phyloP scores from a whole-genome alignment of 2,113 vertebrate genomes.

The Cololabis saira region DNA sequence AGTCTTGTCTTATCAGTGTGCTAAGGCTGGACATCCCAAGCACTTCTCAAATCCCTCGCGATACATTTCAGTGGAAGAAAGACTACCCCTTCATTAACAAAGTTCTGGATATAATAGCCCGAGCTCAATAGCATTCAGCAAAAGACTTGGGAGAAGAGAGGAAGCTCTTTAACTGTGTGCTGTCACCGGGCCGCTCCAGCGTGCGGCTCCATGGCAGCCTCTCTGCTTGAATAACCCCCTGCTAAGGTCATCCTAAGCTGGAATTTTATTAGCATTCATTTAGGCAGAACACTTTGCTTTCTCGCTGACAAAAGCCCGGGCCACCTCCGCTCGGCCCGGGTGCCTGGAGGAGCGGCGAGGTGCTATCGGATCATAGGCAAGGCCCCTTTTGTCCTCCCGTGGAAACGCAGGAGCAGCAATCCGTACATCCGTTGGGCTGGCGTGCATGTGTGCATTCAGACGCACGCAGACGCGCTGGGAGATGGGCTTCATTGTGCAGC shows the following conservation, averaged over 20 bases:
- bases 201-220: slow-evolving; percentile 33
- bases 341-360: slow-evolving; percentile 16
- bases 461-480: slow-evolving; percentile 57
- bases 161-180: slow-evolving; percentile 54
- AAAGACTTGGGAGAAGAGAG: slow-evolving; percentile 48
- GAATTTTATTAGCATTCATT: slow-evolving; percentile 71
- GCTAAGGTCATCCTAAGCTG: slow-evolving; percentile 53
- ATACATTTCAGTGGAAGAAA: slow-evolving; percentile 20
- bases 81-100: slow-evolving; percentile 4
- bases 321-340: slow-evolving; percentile 27
- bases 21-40: not conserved
- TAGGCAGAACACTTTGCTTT: slow-evolving; percentile 1
- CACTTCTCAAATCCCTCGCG: not conserved
- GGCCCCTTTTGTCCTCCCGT: slow-evolving; percentile 33
- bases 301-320: not conserved
- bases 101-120: slow-evolving; percentile 27
- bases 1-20: not conserved
- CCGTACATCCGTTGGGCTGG: slow-evolving; percentile 52
- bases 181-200: slow-evolving; percentile 46
- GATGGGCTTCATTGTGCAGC: slow-evolving; percentile 78
- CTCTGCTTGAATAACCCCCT: slow-evolving; percentile 56
- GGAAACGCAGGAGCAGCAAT: slow-evolving; percentile 44
- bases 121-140: slow-evolving; percentile 28
- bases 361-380: slow-evolving; percentile 11
- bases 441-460: slow-evolving; percentile 33